Percentiles rank a stretch among this genome's conserved stretches.
phyloP scores from a whole-genome alignment of 2,113 vertebrate species.

The Salvator merianae region DNA sequence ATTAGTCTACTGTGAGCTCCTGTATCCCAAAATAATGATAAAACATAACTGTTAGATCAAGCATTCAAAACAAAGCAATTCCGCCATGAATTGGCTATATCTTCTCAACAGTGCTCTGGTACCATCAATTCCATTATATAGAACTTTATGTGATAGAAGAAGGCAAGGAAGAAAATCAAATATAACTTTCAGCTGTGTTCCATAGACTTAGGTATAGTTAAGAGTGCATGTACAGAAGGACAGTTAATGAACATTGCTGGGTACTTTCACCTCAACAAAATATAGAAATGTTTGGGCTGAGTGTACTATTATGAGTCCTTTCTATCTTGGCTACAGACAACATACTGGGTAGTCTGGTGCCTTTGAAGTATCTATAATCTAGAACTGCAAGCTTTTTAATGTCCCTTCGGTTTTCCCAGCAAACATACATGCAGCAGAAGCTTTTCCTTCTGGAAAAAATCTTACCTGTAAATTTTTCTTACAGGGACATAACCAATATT shows the following conservation, averaged over 20 bases:
- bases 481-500: neutral
- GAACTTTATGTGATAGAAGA: neutral
- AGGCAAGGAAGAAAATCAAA: neutral
- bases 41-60: slow-evolving; percentile 23
- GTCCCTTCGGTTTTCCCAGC: neutral
- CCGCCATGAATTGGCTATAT: neutral
- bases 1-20: too few species aligned
- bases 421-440: neutral
- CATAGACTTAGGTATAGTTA: slow-evolving; percentile 27
- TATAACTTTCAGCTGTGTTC: neutral
- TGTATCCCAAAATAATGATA: neutral
- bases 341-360: neutral
- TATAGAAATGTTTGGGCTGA: neutral
- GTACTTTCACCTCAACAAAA: slow-evolving; percentile 13
- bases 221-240: neutral
- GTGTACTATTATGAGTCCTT: slow-evolving; percentile 3
- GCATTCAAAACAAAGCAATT: slow-evolving; percentile 17
- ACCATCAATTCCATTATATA: neutral
- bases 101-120: slow-evolving; percentile 17
- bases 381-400: neutral
- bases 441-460: neutral
- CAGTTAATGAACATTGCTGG: slow-evolving; percentile 9
- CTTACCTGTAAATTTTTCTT: neutral
- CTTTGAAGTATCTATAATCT: slow-evolving; percentile 30
- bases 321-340: slow-evolving; percentile 15